These are phyloP conservation scores for Gallinago paraguaiae DNA, from an alignment of 2,113 vertebrate genomes.

Conservation along the genomic window DNA sequence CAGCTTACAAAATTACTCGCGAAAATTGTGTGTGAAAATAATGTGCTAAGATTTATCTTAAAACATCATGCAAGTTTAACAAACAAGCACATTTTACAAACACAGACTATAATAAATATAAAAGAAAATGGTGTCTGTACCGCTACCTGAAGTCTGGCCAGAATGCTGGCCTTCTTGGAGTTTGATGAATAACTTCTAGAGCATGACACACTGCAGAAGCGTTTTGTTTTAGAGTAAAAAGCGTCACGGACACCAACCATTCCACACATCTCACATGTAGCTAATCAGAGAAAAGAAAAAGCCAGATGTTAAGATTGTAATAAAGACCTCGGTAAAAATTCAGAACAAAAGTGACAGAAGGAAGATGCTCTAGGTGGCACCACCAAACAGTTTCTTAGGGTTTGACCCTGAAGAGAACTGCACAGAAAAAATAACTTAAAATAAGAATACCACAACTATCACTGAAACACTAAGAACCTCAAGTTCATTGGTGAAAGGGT, in stretches of 20 bases:
- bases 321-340: background rate
- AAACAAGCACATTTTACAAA: background rate
- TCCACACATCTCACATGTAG: conserved; percentile 98
- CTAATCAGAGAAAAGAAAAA: conserved; percentile 70
- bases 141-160: conserved; percentile 98
- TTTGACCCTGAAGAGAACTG: background rate
- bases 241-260: conserved; percentile 98
- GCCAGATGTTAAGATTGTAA: background rate
- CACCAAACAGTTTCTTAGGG: background rate
- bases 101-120: conserved; percentile 1
- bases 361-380: background rate
- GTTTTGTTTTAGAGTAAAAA: conserved; percentile 98
- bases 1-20: background rate
- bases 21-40: background rate
- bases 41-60: background rate
- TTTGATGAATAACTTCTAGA: conserved; percentile 98
- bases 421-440: background rate
- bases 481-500: background rate
- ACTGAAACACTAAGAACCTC: background rate
- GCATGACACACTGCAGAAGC: conserved; percentile 98
- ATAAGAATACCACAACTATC: background rate
- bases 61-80: background rate
- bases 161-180: conserved; percentile 99
- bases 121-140: conserved; percentile 76
- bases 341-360: background rate